Conservation (phyloP, 2,888 invertebrate species). For the Drosophila meridionalis region DNA sequence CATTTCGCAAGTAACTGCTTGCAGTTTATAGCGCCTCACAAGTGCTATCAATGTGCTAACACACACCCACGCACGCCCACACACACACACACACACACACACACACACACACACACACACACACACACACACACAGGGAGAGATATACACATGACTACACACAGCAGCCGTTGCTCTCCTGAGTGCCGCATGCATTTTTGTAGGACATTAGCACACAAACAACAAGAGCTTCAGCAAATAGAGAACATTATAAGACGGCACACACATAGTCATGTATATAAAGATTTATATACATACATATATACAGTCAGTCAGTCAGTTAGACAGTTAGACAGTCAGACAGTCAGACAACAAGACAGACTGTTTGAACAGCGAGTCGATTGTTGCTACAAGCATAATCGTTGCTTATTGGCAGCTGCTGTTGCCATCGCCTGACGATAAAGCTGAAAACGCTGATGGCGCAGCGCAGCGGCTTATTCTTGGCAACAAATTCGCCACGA, state of each 20-base stretch:
- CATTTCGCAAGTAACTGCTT: conserved; percentile 70
- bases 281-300: background rate
- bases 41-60: conserved; percentile 76
- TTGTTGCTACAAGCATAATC: conserved; percentile 78
- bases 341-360: conserved; percentile 16
- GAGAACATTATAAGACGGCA: conserved; percentile 54
- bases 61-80: conserved; percentile 13
- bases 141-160: conserved; percentile 23
- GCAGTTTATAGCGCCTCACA: conserved; percentile 79
- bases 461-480: conserved; percentile 46
- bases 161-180: conserved; percentile 59
- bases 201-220: conserved; percentile 67
- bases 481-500: background rate
- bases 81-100: conserved; percentile 19
- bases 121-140: background rate
- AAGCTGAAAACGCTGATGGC: conserved; percentile 74
- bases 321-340: conserved; percentile 1
- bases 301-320: conserved; percentile 18
- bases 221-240: conserved; percentile 61
- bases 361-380: conserved; percentile 52
- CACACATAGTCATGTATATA: conserved; percentile 9
- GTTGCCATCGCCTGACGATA: conserved; percentile 52
- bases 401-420: conserved; percentile 79
- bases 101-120: background rate
- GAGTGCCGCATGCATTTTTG: conserved; percentile 75